A percentile compares a stretch with the other conserved stretches of the same genome.
Conservation (phyloP, 1,140 invertebrate species). For the Temnothorax curvispinosus region DNA sequence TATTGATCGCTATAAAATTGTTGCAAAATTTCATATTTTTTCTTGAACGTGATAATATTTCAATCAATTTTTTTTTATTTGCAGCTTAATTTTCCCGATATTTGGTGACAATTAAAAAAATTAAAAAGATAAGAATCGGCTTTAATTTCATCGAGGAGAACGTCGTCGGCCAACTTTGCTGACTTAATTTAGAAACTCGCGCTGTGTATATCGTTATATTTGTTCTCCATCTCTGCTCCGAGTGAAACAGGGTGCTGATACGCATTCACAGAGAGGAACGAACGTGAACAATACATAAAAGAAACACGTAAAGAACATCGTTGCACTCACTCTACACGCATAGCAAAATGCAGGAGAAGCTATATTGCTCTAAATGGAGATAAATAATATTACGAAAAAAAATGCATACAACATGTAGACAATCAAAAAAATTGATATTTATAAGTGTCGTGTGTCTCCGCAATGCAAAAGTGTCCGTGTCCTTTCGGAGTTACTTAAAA, state of each 20-base stretch:
- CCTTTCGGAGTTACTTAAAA: not conserved
- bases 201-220: not conserved
- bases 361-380: conserved; percentile 48
- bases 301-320: conserved; percentile 55
- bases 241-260: not conserved
- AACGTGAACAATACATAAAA: conserved; percentile 50
- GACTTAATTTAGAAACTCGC: not conserved
- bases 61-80: not conserved
- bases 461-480: not conserved
- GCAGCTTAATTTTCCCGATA: not conserved
- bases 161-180: not conserved
- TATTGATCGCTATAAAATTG: not conserved
- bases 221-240: conserved; percentile 11
- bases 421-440: conserved; percentile 14
- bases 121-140: not conserved
- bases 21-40: not conserved
- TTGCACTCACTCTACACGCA: conserved; percentile 52
- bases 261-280: conserved; percentile 17
- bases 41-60: not conserved
- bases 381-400: conserved; percentile 44
- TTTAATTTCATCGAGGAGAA: not conserved
- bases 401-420: conserved; percentile 45
- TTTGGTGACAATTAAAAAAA: not conserved
- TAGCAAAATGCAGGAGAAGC: conserved; percentile 54
- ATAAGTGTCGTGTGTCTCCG: not conserved